Percentiles rank a stretch among this genome's conserved stretches.
Evolutionary conservation across 2,113 vertebrate species (phyloP).

Genomic region (Halcyon senegalensis): DNA sequence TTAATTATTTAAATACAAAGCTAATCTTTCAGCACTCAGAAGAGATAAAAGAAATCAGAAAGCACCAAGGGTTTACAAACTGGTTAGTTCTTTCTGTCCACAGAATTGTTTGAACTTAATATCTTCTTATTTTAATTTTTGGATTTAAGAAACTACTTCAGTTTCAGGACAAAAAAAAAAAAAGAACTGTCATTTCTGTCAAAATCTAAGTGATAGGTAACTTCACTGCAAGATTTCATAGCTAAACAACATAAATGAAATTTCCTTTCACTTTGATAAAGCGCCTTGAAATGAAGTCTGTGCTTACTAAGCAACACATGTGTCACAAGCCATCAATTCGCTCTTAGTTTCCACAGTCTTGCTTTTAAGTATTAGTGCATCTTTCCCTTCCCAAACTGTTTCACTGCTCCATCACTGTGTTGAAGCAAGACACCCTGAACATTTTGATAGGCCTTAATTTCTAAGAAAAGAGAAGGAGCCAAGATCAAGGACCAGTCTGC

Average conservation of each 20-base stretch:
- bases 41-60: background rate
- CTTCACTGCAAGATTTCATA: background rate
- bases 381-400: background rate
- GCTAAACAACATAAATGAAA: background rate
- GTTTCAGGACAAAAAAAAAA: too few relatives aligned
- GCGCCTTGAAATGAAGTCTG: background rate
- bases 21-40: background rate
- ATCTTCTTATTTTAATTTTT: background rate
- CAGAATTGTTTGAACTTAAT: background rate
- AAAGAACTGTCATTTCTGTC: background rate
- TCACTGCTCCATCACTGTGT: background rate
- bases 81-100: background rate
- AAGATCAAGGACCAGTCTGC: background rate
- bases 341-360: background rate
- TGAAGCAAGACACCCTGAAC: fast-evolving
- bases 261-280: background rate
- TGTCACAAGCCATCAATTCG: background rate
- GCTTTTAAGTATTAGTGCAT: background rate
- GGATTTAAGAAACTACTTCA: background rate
- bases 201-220: background rate
- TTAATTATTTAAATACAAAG: background rate
- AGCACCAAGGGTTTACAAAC: background rate
- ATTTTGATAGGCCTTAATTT: background rate
- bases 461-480: background rate
- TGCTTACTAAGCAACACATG: background rate